Base-by-base conservation (phyloP, 2,113 vertebrate genomes). In the Dermatemys mawii region DNA sequence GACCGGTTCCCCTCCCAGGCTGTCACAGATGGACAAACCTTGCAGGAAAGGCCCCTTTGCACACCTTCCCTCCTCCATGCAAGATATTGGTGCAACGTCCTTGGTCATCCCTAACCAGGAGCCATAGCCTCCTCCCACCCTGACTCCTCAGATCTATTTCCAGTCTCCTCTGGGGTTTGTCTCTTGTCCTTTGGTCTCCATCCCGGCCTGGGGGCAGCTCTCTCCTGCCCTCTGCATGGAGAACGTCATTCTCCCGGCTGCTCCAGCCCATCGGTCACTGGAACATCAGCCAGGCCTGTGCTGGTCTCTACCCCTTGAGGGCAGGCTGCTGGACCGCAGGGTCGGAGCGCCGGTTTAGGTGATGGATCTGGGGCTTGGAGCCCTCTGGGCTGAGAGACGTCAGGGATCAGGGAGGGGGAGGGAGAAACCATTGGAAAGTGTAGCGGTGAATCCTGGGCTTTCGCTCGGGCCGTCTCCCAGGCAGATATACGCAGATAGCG, bases 221-320 rank as follows among this genome's bases (percentile, higher is more conserved):
- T 24, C 3, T 73, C 0, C 2, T 81, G 93, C 60, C 60, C 67
- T 4, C 0, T 1, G 6, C 79, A 46, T 2, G 0, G 70, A 79
- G 55, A 51, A 46, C 78, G 0, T 2, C 0, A 0, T 21, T 78
- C 78, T n/a, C 83, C 90, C 0, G 0, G 50, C 84, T 60, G 41
- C 50, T 16, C 7, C 2, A 5, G 49, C 83, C 86, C 2, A 4
- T 29, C 76, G 92, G 93, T 6, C 17, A 49, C 91, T 80, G 90
- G 88, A 92, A 90, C 0, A 2, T 81, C 94, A 44, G 93, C 49
- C 41, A 67, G 89, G 70, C 83, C 87, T 2, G 0, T 9, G 92
- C 6, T 67, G 81, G 76, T 27, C 60, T 11, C 85, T 51, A 87
- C 90, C 85, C 4, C 2, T 57, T 19, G 49, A 46, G 83, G 54